A percentile compares a stretch with the other conserved stretches of the same genome.
Evolutionary conservation across 1,140 invertebrate species (phyloP).

Genomic region (Radopholus similis): DNA sequence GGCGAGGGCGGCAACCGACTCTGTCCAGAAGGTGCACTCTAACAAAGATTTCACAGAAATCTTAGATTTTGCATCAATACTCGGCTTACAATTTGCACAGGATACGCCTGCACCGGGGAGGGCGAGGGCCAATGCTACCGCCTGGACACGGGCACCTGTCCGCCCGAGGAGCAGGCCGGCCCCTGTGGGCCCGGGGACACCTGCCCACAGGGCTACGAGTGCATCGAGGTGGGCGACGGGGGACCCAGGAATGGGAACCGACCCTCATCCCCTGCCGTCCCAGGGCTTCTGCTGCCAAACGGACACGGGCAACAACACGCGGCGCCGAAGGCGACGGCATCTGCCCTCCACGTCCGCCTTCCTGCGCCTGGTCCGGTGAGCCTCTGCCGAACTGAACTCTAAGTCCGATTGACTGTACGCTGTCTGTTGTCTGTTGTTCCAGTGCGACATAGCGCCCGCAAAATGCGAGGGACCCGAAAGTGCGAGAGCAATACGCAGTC

Average conservation of each 20-base stretch:
- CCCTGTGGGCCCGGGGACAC: slow-evolving; percentile 34
- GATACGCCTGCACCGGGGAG: slow-evolving; percentile 31
- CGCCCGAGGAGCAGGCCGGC: slow-evolving; percentile 28
- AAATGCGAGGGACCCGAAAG: too few relatives aligned
- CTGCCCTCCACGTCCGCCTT: too few relatives aligned
- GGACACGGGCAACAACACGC: neutral
- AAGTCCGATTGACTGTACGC: too few relatives aligned
- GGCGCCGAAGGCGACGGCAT: too few relatives aligned
- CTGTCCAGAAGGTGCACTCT: slow-evolving; percentile 31
- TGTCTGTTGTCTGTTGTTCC: too few relatives aligned
- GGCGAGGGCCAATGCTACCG: slow-evolving; percentile 28
- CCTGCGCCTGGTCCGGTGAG: too few relatives aligned
- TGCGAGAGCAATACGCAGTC: too few relatives aligned
- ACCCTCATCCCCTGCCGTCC: too few relatives aligned
- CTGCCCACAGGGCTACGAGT: slow-evolving; percentile 29
- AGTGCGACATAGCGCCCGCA: too few relatives aligned
- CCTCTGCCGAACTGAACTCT: too few relatives aligned
- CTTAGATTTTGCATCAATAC: neutral
- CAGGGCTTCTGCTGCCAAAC: neutral
- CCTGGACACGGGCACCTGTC: slow-evolving; percentile 36
- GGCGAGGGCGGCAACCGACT: slow-evolving; percentile 39
- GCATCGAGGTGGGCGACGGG: too few relatives aligned
- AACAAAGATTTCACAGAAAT: slow-evolving; percentile 12
- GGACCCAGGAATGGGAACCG: too few relatives aligned
- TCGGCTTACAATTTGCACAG: slow-evolving; percentile 14